Evolutionary conservation across 2,888 invertebrate species (phyloP), one percentile per base, ranked within the genome.

Genomic region (Andrena praecox): DNA sequence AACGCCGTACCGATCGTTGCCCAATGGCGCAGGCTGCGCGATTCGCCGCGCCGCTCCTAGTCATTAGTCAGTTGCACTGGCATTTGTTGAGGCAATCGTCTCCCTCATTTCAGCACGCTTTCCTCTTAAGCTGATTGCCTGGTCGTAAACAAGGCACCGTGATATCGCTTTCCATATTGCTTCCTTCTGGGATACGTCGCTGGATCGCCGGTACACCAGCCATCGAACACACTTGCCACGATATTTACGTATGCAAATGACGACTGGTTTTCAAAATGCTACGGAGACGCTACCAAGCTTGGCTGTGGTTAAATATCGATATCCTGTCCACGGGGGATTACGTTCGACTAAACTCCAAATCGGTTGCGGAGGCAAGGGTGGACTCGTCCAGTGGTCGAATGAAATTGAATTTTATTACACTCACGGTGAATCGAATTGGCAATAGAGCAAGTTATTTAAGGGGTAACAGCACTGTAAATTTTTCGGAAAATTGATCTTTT

Each of bases 81-180:
- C 84, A 84, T 84, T 84, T 84, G 84, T 77, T 77, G 80, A 77
- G 63, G 70, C 73, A 75, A 74, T 74, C 70, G 84, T 73, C 73
- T 70, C 73, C 80, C 73, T 84, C 76, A 71, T 84, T 80, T 66
- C 67, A 84, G 56, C 80, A 67, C 80, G 84, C 73, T 84, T 77
- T 84, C 80, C 84, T 84, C 84, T 77, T 80, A 76, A 66, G 73
- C 73, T 82, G 82, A 83, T 82, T 83, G 82, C 82, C 77, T 77
- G 52, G 70, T 35, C 50, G 82, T 82, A 83, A 82, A 77, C 82
- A 83, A 73, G 71, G 83, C 52, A 56, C 66, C 48, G 54, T 31
- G 69, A 64, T 72, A 70, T 62, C 63, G 63, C 33, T 48, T 56
- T 81, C 67, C 82, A 82, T 42, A 42, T 75, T 62, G 69, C 82